phyloP scores from a whole-genome alignment of 2,797 vertebrate species.

The Ctenochaetus hawaiiensis region DNA sequence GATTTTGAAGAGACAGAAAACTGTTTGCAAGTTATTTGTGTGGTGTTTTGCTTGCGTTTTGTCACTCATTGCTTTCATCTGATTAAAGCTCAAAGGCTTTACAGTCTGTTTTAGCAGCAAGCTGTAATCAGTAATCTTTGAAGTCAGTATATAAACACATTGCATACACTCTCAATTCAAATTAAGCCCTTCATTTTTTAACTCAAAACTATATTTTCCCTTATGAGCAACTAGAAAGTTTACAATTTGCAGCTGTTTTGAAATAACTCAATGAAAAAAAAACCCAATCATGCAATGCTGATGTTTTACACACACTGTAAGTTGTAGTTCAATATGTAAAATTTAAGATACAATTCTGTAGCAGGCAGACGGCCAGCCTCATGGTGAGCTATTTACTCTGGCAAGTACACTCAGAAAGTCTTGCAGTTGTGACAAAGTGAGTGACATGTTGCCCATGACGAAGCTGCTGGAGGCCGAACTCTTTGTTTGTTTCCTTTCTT shows the following conservation, averaged over 20 bases:
- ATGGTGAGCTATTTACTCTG: slow-evolving; percentile 67
- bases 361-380: slow-evolving; percentile 37
- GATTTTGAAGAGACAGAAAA: slow-evolving; percentile 52
- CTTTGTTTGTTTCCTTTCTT: slow-evolving; percentile 60
- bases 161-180: background rate
- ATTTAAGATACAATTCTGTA: slow-evolving; percentile 22
- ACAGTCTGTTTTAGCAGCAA: slow-evolving; percentile 1
- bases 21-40: slow-evolving; percentile 57
- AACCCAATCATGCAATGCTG: background rate
- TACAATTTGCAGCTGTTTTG: background rate
- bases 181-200: background rate
- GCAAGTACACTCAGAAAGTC: slow-evolving; percentile 70
- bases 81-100: slow-evolving; percentile 28
- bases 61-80: slow-evolving; percentile 30
- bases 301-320: slow-evolving; percentile 4
- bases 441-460: slow-evolving; percentile 52
- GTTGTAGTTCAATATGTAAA: slow-evolving; percentile 11
- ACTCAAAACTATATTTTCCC: background rate
- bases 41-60: slow-evolving; percentile 51
- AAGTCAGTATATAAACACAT: slow-evolving; percentile 5
- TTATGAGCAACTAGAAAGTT: background rate
- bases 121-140: background rate
- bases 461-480: slow-evolving; percentile 44
- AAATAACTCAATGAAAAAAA: background rate
- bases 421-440: slow-evolving; percentile 68